Evolutionary conservation across 2,888 invertebrate species (phyloP).

Genomic region (Mylabris sibirica): DNA sequence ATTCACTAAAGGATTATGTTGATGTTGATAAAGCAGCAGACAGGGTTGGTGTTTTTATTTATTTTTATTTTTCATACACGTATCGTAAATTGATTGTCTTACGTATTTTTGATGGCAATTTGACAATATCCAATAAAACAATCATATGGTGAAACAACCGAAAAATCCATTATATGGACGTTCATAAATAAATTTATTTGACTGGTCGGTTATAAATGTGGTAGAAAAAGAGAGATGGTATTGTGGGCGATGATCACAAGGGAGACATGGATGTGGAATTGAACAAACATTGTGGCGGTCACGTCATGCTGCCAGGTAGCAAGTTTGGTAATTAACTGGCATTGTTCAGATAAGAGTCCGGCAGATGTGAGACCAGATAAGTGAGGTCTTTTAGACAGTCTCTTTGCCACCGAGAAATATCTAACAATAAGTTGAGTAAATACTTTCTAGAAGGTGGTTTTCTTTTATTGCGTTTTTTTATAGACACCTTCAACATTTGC

Average conservation of each 20-base stretch:
- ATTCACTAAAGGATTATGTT: slow-evolving; percentile 41
- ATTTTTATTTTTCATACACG: slow-evolving; percentile 17
- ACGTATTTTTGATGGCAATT: neutral
- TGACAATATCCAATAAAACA: slow-evolving; percentile 8
- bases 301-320: slow-evolving; percentile 56
- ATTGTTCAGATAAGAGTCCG: slow-evolving; percentile 56
- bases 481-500: slow-evolving; percentile 44
- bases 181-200: neutral
- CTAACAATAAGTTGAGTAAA: too few species aligned
- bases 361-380: slow-evolving; percentile 49
- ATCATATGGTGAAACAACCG: neutral
- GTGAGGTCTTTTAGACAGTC: slow-evolving; percentile 12
- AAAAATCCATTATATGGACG: neutral
- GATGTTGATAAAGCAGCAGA: slow-evolving; percentile 20
- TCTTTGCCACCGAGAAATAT: neutral
- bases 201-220: too few species aligned
- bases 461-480: slow-evolving; percentile 43
- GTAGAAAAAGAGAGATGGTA: neutral
- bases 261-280: slow-evolving; percentile 38
- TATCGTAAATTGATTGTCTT: slow-evolving; percentile 8
- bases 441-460: slow-evolving; percentile 10
- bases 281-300: slow-evolving; percentile 51
- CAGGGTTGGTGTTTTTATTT: neutral
- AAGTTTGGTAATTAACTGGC: slow-evolving; percentile 58
- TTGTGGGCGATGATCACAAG: slow-evolving; percentile 25